Conservation (phyloP, 2,797 vertebrate species). For the Astyanax mexicanus region DNA sequence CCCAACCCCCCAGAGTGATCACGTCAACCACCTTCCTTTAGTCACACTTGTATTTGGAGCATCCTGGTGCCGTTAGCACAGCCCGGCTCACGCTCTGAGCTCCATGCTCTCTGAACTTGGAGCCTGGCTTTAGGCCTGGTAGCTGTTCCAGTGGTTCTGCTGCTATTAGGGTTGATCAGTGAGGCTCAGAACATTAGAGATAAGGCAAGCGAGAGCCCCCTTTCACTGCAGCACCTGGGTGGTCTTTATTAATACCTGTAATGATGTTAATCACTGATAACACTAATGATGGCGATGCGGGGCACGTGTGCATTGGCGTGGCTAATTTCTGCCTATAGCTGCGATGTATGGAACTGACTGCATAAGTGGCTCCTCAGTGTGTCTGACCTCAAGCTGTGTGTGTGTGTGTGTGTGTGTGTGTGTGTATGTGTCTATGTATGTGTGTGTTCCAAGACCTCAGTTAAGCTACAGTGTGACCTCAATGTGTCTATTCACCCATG, state of each 20-base stretch:
- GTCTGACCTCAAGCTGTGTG: background rate
- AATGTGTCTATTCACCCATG: constrained; percentile 9
- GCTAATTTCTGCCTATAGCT: constrained; percentile 1
- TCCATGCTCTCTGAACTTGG: background rate
- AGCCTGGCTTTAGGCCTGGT: background rate
- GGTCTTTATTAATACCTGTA: background rate
- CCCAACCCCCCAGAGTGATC: background rate
- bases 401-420: background rate
- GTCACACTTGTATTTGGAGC: background rate
- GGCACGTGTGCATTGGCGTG: background rate
- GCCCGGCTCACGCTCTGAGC: background rate
- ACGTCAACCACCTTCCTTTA: background rate
- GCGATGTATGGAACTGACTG: background rate
- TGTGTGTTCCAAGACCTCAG: constrained; percentile 3
- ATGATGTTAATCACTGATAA: constrained; percentile 1
- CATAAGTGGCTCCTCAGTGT: background rate
- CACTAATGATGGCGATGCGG: background rate
- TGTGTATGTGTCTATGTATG: background rate
- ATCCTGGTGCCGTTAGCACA: background rate
- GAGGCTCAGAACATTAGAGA: background rate
- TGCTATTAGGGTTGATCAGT: background rate
- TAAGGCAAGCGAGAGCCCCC: background rate
- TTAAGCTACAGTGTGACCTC: constrained; percentile 15
- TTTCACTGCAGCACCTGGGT: background rate
- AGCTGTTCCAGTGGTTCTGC: background rate